Evolutionary conservation across 1,140 invertebrate genomes (phyloP).

Genomic region (Triops longicaudatus): DNA sequence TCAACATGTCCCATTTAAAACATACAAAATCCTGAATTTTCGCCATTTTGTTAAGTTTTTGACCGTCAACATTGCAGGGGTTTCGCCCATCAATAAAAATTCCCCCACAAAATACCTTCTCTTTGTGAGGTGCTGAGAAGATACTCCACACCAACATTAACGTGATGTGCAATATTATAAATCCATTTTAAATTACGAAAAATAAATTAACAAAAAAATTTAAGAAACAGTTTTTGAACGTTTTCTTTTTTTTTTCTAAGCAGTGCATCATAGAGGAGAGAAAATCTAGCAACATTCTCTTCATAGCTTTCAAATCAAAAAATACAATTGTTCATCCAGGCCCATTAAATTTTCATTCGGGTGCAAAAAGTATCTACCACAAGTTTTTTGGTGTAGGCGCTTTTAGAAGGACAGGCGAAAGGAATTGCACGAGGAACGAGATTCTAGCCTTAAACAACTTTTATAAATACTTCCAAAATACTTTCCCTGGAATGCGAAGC

Average conservation of each 20-base stretch:
- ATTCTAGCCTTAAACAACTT: neutral
- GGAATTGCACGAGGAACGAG: conserved; percentile 1
- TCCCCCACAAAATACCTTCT: neutral
- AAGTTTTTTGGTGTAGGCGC: conserved; percentile 3
- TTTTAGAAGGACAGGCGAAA: neutral
- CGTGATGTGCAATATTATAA: neutral
- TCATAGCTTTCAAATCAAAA: neutral
- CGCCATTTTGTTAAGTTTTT: neutral
- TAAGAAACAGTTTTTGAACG: neutral
- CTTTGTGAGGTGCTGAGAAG: neutral
- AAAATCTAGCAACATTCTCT: too few relatives aligned
- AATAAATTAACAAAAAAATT: neutral
- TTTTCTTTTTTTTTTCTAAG: neutral
- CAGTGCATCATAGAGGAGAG: too few relatives aligned
- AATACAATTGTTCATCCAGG: neutral
- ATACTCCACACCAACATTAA: neutral
- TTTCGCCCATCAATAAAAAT: neutral
- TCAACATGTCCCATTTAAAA: neutral
- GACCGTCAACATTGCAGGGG: neutral
- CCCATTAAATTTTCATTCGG: neutral
- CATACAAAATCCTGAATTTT: neutral
- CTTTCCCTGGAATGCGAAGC: neutral
- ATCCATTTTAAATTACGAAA: neutral
- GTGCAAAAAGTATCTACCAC: neutral
- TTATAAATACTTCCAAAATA: neutral